These are phyloP conservation scores for Corythornis madagascariensis DNA, from an alignment of 2,113 vertebrate species.

Conservation along the genomic window DNA sequence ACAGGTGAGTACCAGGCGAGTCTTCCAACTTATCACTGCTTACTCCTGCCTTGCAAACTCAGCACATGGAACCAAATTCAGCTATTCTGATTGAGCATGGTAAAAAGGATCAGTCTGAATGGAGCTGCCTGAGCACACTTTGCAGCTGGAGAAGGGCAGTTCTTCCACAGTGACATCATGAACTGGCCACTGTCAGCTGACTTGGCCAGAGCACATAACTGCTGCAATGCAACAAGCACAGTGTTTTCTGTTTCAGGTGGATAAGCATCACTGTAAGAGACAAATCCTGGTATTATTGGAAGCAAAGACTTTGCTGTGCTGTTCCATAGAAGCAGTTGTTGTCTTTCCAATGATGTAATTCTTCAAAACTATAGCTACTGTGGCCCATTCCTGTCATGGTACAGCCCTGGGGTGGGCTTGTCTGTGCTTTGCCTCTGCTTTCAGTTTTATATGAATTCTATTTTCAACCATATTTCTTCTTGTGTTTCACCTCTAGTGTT, in stretches of 20 bases:
- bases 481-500: not conserved
- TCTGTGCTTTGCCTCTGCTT: not conserved
- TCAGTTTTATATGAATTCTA: not conserved
- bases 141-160: not conserved
- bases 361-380: not conserved
- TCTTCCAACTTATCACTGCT: not conserved
- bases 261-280: not conserved
- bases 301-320: not conserved
- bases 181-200: not conserved
- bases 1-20: not conserved
- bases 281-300: not conserved
- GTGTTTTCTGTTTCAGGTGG: not conserved
- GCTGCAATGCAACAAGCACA: not conserved
- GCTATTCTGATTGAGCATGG: not conserved
- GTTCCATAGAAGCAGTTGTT: not conserved
- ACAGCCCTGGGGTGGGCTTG: not conserved
- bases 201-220: not conserved
- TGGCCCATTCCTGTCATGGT: not conserved
- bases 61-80: not conserved
- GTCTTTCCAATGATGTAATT: not conserved
- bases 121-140: not conserved
- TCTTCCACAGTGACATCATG: not conserved
- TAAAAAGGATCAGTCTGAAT: not conserved
- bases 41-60: not conserved
- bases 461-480: not conserved